phyloP scores from a whole-genome alignment of 2,113 vertebrate genomes.

The Pipra filicauda region DNA sequence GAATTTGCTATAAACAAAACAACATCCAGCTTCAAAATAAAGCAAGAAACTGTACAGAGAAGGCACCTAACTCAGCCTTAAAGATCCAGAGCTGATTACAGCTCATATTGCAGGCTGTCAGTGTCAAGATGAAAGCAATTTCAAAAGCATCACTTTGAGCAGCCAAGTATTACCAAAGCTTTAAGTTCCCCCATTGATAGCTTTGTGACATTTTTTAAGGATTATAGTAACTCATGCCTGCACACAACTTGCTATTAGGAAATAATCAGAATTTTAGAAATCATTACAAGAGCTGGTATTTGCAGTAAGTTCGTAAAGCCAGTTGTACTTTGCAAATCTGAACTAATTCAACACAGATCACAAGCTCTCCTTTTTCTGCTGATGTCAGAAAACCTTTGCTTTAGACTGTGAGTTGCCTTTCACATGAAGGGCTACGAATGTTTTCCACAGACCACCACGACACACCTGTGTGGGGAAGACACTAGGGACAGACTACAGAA shows the following conservation, averaged over 20 bases:
- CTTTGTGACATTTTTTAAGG: background rate
- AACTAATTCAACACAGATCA: background rate
- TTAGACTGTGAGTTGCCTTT: background rate
- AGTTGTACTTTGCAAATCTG: background rate
- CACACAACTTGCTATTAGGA: background rate
- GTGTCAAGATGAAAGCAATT: background rate
- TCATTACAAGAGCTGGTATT: background rate
- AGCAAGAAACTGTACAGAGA: background rate
- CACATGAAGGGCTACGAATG: background rate
- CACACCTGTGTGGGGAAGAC: background rate
- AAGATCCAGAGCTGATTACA: background rate
- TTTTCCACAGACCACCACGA: background rate
- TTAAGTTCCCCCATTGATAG: background rate
- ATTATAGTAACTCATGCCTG: background rate
- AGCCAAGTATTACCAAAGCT: background rate
- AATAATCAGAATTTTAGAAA: background rate
- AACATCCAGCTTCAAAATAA: background rate
- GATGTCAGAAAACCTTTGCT: background rate
- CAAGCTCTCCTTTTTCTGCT: conserved; percentile 14
- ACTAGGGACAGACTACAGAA: background rate
- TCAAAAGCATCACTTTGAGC: background rate
- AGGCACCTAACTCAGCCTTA: background rate
- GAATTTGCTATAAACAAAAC: background rate
- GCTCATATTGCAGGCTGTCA: background rate
- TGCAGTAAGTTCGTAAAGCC: background rate